Evolutionary conservation across 2,888 invertebrate species (phyloP), one percentile per base, ranked within the genome.

Genomic region (Agrotis ipsilon): DNA sequence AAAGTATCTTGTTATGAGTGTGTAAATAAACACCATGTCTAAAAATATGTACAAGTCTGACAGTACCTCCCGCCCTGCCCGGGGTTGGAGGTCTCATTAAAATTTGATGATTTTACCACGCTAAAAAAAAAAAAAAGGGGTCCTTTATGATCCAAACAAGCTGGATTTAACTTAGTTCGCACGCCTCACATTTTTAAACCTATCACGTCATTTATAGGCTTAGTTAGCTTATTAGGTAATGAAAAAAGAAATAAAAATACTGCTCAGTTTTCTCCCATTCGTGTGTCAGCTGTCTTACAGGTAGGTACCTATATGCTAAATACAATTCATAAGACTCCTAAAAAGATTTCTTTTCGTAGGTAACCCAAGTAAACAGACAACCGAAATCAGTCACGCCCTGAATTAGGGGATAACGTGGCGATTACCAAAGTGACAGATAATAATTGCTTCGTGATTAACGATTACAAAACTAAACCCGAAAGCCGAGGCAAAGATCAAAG

Each of bases 361-460:
- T n/a, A 11, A 11, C 14, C 3, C n/a, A 45, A 48, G 18, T 68
- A 14, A 52, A 39, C 39, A 39, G 11, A 39, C 39, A 57, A 66
- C 18, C 18, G 1, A 57, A 32, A 55, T 55, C 32, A 7, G 19
- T 65, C 43, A 49, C 32, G 49, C 7, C 16, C 3, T 43, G 21
- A 14, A 65, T 51, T 32, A 55, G 24, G 39, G 14, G 13, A 51
- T 19, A 51, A 65, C 24, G 18, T 51, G 57, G 39, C 51, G 48
- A 58, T 32, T 48, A 43, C 16, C 39, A 54, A 61, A 61, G 46
- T 55, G 46, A 13, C 21, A 51, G 21, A 51, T 72, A 77, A 78
- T 67, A 77, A 78, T 67, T 72, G 27, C 72, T 49, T 16, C 45
- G 45, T 72, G 54, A 66, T 77, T 62, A 77, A 72, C 16, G 58